Percentiles rank a stretch among this genome's conserved stretches.
phyloP scores from a whole-genome alignment of 2,888 invertebrate genomes.

The Hybos culiciformis region DNA sequence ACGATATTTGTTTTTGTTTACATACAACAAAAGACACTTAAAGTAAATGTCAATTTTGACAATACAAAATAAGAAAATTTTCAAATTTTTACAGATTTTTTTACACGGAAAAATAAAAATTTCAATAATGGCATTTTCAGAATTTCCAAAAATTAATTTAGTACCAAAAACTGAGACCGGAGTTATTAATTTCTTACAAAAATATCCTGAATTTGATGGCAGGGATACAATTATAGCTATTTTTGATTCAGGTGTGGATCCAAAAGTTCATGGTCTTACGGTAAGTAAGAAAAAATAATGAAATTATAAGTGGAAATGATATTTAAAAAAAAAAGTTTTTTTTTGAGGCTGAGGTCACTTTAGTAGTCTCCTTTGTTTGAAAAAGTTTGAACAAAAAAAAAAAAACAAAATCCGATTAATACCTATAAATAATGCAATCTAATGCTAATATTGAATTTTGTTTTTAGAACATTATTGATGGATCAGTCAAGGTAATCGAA shows the following conservation, averaged over 20 bases:
- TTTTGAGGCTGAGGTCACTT: background rate
- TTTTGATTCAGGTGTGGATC: constrained; percentile 96
- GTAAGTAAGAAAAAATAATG: constrained; percentile 37
- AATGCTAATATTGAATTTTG: background rate
- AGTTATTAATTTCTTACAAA: constrained; percentile 70
- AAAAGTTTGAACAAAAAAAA: background rate
- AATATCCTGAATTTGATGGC: constrained; percentile 85
- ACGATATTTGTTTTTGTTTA: background rate
- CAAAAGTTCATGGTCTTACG: constrained; percentile 86
- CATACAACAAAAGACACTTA: background rate
- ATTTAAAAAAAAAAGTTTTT: constrained; percentile 8
- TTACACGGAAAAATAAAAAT: background rate
- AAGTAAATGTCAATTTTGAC: constrained; percentile 1
- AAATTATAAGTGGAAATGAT: background rate
- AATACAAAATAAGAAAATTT: background rate
- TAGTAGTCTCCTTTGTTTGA: constrained; percentile 4
- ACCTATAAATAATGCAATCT: too few species aligned
- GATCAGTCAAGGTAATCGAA: constrained; percentile 85
- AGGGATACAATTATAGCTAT: constrained; percentile 84
- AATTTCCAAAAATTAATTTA: constrained; percentile 70
- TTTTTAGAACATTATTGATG: constrained; percentile 68
- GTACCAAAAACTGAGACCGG: constrained; percentile 93
- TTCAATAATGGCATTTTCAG: constrained; percentile 16
- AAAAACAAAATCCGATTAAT: too few species aligned
- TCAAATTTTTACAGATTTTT: background rate